Evolutionary conservation across 2,888 invertebrate species (phyloP).

Genomic region (Synanthedon andrenaeformis): DNA sequence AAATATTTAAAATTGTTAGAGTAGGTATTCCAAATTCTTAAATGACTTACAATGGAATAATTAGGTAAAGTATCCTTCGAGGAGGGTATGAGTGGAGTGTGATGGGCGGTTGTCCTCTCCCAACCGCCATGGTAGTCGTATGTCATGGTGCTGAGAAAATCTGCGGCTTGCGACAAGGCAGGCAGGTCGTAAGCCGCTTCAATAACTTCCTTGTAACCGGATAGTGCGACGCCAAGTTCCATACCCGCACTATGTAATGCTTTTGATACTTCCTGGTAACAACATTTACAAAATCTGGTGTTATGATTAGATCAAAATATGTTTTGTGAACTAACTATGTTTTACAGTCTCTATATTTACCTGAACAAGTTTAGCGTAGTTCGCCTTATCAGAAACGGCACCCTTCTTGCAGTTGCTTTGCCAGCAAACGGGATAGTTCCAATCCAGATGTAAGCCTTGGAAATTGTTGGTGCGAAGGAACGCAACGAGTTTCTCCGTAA

Average conservation of each 20-base stretch:
- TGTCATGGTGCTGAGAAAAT: conserved; percentile 87
- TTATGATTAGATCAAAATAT: not conserved
- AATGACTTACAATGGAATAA: conserved; percentile 78
- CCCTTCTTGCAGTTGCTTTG: conserved; percentile 90
- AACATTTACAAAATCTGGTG: not conserved
- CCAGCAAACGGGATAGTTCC: conserved; percentile 96
- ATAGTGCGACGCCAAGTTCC: conserved; percentile 83
- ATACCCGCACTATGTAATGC: conserved; percentile 77
- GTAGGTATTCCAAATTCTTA: too few species aligned
- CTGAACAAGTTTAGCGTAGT: conserved; percentile 80
- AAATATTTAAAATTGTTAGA: too few species aligned
- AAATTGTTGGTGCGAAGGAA: conserved; percentile 83
- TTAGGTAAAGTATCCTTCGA: conserved; percentile 77
- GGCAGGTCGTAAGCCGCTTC: conserved; percentile 86
- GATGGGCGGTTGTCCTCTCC: conserved; percentile 84
- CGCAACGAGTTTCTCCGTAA: conserved; percentile 76
- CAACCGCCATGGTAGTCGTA: conserved; percentile 93
- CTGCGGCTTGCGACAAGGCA: conserved; percentile 75
- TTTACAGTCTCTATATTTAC: conserved; percentile 36
- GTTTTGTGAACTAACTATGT: conserved; percentile 4
- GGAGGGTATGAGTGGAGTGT: conserved; percentile 79
- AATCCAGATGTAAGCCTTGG: conserved; percentile 89
- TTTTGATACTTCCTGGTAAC: conserved; percentile 70
- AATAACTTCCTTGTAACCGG: conserved; percentile 92
- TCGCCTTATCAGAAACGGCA: conserved; percentile 80